Base-by-base conservation (phyloP, 2,113 vertebrate genomes). In the Salvelinus fontinalis region DNA sequence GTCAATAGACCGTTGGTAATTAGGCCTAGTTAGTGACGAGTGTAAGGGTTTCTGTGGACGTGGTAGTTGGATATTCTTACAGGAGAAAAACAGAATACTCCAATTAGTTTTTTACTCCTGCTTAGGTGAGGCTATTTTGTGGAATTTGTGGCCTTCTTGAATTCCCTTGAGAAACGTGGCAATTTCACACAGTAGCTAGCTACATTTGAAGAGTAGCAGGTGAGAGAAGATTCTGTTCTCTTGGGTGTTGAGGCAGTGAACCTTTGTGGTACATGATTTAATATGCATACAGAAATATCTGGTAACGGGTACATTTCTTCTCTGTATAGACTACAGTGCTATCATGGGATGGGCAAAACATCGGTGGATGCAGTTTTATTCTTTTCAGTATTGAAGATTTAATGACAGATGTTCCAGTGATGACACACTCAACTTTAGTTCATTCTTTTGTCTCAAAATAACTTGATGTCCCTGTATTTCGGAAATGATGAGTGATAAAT, bases 251-350 rank as follows among this genome's bases (percentile, higher is more conserved):
- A 39, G 8, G 67, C 27, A 67, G 79, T 34, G 8, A 2, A 20
- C 70, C 39, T 73, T 13, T 73, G 79, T 79, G 62, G 67, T 24
- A 65, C 70, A 9, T 84, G 80, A 84, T 85, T 83, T 83, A 84
- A 59, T 68, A 75, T 72, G 73, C 68, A 67, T 75, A 66, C 83
- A 85, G 75, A 86, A 86, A n/a, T 82, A 64, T 16, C 51, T 18
- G 51, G 16, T 16, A 18, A 13, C 51, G 16, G 5, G 16, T 16
- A 54, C 51, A 54, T 12, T 11, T 44, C 8, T 9, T 54, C 39
- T 44, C 51, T 54, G 14, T 54, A 18, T 5, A 88, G 76, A 1
- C 12, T 70, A 67, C 16, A 54, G 14, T 5, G 51, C 14, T 54
- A 18, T 16, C 51, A 54, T 18, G 16, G 51, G 16, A 54, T 1